phyloP scores from a whole-genome alignment of 92 coral and sea anemone species.

The Pocillopora meandrina region DNA sequence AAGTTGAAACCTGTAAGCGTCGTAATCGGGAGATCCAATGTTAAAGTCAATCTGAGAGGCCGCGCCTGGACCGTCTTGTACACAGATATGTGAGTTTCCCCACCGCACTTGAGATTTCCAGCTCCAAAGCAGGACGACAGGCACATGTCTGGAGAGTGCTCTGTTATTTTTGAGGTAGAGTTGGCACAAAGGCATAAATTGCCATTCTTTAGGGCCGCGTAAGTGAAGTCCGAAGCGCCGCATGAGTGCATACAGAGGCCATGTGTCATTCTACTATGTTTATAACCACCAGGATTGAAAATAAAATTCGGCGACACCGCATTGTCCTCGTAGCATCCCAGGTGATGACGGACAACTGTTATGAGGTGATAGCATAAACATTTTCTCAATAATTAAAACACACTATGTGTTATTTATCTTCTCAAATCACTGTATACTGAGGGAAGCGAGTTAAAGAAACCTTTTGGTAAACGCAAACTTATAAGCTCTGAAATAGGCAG shows the following conservation, averaged over 20 bases:
- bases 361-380: background rate
- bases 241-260: conserved; percentile 67
- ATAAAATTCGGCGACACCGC: background rate
- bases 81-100: conserved; percentile 39
- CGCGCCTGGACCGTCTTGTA: conserved; percentile 24
- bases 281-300: conserved; percentile 64
- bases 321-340: conserved; percentile 49
- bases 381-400: background rate
- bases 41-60: conserved; percentile 24
- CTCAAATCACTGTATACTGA: no score
- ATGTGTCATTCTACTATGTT: conserved; percentile 59
- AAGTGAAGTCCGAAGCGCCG: conserved; percentile 43
- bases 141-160: conserved; percentile 48
- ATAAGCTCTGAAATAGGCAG: no score
- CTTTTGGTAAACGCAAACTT: no score
- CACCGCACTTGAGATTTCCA: conserved; percentile 65
- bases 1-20: conserved; percentile 24
- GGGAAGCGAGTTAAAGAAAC: no score
- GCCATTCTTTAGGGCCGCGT: conserved; percentile 66
- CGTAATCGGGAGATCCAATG: conserved; percentile 19
- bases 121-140: conserved; percentile 75
- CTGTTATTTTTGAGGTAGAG: conserved; percentile 2
- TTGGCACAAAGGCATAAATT: conserved; percentile 64
- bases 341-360: background rate
- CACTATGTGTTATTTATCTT: no score